These are phyloP conservation scores for Noctua fimbriata DNA, from an alignment of 2,888 invertebrate species.

Conservation along the genomic window DNA sequence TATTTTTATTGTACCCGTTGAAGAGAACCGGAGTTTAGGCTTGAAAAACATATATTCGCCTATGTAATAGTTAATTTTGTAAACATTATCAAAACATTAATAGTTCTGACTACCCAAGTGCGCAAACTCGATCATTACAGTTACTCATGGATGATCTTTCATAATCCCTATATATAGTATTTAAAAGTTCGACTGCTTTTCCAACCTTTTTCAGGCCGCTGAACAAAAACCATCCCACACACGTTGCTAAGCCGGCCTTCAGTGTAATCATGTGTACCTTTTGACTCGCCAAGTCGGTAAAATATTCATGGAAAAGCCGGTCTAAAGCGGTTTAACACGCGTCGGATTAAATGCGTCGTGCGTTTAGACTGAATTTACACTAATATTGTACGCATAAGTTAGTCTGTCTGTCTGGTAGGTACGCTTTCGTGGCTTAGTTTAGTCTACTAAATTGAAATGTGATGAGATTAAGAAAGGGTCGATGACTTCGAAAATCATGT, in stretches of 20 bases:
- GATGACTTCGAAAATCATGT: not conserved
- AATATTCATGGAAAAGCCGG: constrained; percentile 50
- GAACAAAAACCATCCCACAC: constrained; percentile 29
- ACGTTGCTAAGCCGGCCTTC: constrained; percentile 8
- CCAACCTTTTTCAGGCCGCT: constrained; percentile 21
- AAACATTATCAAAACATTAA: not conserved
- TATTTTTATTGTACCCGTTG: no score
- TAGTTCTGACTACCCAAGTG: not conserved
- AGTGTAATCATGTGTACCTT: constrained; percentile 43
- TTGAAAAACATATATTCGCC: not conserved
- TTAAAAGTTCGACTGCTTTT: constrained; percentile 3
- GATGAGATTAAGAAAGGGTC: not conserved
- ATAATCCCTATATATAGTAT: not conserved
- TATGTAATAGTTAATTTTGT: not conserved
- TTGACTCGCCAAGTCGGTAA: constrained; percentile 46
- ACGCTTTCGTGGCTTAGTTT: not conserved
- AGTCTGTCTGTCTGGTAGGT: not conserved
- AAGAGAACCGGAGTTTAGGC: no score
- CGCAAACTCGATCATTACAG: not conserved
- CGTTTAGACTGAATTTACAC: constrained; percentile 30
- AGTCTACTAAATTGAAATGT: not conserved
- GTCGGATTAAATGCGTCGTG: constrained; percentile 17
- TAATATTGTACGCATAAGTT: constrained; percentile 13
- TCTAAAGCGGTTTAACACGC: constrained; percentile 34
- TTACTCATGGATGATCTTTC: constrained; percentile 1